Evolutionary conservation across 2,888 invertebrate genomes (phyloP), one percentile per base, ranked within the genome.

Genomic region (Conchocele bisecta): DNA sequence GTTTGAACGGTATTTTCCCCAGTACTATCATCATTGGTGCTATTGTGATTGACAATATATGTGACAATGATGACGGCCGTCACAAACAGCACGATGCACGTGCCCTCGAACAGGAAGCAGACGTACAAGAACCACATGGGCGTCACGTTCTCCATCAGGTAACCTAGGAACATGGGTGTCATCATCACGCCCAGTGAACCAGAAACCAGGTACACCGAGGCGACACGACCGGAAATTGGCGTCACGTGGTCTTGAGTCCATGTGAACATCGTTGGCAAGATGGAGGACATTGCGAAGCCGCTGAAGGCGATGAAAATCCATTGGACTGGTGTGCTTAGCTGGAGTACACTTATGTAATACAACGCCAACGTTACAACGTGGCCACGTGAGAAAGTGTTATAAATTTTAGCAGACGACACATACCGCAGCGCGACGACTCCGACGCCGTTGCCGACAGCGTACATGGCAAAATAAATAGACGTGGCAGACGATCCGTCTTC

Each of bases 51-150:
- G n/a, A n/a, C n/a, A n/a, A n/a, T n/a, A n/a, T n/a, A n/a, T n/a
- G n/a, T n/a, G n/a, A n/a, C n/a, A n/a, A n/a, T n/a, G n/a, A n/a
- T n/a, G n/a, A n/a, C n/a, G n/a, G n/a, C n/a, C n/a, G n/a, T n/a
- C n/a, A n/a, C n/a, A n/a, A n/a, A n/a, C n/a, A n/a, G n/a, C n/a
- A n/a, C n/a, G n/a, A n/a, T n/a, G n/a, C n/a, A n/a, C n/a, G n/a
- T n/a, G n/a, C n/a, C n/a, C n/a, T n/a, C n/a, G n/a, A n/a, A n/a
- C n/a, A n/a, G n/a, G n/a, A n/a, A n/a, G n/a, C n/a, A n/a, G n/a
- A n/a, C n/a, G 33, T 79, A 79, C 1, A 70, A 31, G 59, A 75
- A 74, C 79, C 79, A 78, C 79, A 82, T 74, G 0, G 77, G 72
- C 4, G 74, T 54, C n/a, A 59, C 67, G 9, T 63, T 48, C 24